These are phyloP conservation scores for Thalassoma bifasciatum DNA, from an alignment of 2,113 vertebrate genomes.

Conservation along the genomic window DNA sequence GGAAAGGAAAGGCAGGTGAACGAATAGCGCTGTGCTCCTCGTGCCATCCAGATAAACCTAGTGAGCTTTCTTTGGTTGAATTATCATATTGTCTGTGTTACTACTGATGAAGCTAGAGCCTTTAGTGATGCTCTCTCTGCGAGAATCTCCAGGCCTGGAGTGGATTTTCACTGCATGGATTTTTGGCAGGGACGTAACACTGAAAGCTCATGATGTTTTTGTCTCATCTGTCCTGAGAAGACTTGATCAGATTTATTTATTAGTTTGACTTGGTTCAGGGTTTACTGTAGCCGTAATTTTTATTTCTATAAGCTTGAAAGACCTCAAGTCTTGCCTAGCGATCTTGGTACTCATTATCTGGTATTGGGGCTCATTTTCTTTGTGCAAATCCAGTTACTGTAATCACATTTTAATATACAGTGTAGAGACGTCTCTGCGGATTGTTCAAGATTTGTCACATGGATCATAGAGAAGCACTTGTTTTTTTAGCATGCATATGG, in stretches of 20 bases:
- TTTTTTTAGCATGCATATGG: conserved; percentile 82
- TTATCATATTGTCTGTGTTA: conserved; percentile 51
- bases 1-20: conserved; percentile 23
- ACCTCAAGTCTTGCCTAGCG: conserved; percentile 60
- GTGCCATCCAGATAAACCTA: conserved; percentile 48
- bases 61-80: conserved; percentile 49
- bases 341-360: conserved; percentile 78
- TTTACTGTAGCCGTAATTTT: conserved; percentile 77
- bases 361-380: conserved; percentile 71
- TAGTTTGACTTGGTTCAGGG: conserved; percentile 85
- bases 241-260: conserved; percentile 88
- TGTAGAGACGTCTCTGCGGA: conserved; percentile 72
- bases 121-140: conserved; percentile 39
- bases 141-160: conserved; percentile 26
- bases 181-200: conserved; percentile 63
- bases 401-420: conserved; percentile 77
- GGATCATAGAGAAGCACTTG: conserved; percentile 84
- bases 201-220: conserved; percentile 74
- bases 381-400: conserved; percentile 82
- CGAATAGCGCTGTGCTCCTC: conserved; percentile 27
- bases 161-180: conserved; percentile 42
- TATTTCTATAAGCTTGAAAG: conserved; percentile 70
- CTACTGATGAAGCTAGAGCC: conserved; percentile 73
- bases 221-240: conserved; percentile 86
- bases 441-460: conserved; percentile 75